Evolutionary conservation across 2,113 vertebrate species (phyloP), one percentile per base, ranked within the genome.

Genomic region (Agapornis roseicollis): DNA sequence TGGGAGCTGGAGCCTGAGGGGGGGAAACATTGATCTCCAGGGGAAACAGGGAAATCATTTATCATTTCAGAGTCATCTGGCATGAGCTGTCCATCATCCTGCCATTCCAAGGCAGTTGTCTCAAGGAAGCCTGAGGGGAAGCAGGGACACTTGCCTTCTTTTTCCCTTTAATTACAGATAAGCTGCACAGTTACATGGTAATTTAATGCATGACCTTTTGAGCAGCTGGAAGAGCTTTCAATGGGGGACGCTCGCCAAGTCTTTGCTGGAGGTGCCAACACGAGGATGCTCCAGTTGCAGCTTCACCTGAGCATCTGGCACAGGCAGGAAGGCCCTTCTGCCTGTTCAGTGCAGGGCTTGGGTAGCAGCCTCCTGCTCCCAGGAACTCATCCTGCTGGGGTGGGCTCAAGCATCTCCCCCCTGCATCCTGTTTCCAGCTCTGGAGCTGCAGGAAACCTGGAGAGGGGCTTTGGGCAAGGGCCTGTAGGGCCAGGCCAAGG

Each of bases 201-300:
- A 96, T 88, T 94, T 89, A 69, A 95, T 89, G 95, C 86, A 5
- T 82, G 91, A 94, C 95, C 93, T 94, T 97, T 90, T 7, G 18
- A 93, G 66, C 89, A 80, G 50, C 83, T 93, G 94, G 46, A 86
- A 13, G 47, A 69, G 87, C 84, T 47, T 71, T 84, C 29, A 76
- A 28, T 5, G 24, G 83, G 64, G 58, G 8, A 18, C 52, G 4
- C 2, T 7, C 5, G 22, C 93, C 91, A 92, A 86, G 56, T 9
- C 93, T 89, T 79, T 86, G 93, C 83, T 89, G 95, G 68, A 88
- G 82, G 60, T 86, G 88, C 90, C 94, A 93, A 42, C 13, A 4
- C 10, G 87, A 82, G 71, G 41, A 56, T 4, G 89, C 78, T 80
- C 39, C 47, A 69, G 55, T 6, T 91, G 86, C 28, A 24, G 69